Conservation (phyloP, 2,888 invertebrate genomes). For the Ochropacha duplaris region DNA sequence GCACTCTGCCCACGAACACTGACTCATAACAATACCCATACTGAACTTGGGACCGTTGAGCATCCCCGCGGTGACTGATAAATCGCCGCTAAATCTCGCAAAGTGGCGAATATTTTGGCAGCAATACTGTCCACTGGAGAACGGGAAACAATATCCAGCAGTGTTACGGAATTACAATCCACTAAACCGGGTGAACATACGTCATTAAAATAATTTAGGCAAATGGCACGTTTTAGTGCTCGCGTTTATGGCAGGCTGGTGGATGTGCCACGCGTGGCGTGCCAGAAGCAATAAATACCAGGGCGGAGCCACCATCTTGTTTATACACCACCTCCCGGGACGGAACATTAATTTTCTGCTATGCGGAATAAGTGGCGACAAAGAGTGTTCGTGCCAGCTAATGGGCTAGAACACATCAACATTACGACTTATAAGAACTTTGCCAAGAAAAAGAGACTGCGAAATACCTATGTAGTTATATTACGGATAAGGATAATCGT, state of each 20-base stretch:
- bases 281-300: conserved; percentile 70
- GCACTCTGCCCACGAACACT: conserved; percentile 30
- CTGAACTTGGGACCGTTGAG: conserved; percentile 35
- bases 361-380: conserved; percentile 68
- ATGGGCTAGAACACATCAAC: conserved; percentile 60
- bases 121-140: conserved; percentile 32
- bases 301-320: conserved; percentile 64
- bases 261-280: conserved; percentile 50
- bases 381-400: conserved; percentile 61
- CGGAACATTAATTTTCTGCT: conserved; percentile 66
- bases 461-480: conserved; percentile 17
- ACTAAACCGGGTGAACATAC: conserved; percentile 61
- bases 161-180: conserved; percentile 62
- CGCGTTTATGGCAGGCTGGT: conserved; percentile 64
- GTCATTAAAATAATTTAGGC: conserved; percentile 75
- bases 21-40: conserved; percentile 33
- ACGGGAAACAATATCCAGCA: conserved; percentile 48
- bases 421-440: conserved; percentile 34
- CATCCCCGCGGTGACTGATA: conserved; percentile 32
- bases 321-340: conserved; percentile 62
- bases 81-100: conserved; percentile 37
- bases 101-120: conserved; percentile 51
- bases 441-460: conserved; percentile 38
- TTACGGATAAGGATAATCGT: conserved; percentile 32
- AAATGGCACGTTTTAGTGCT: conserved; percentile 71